Evolutionary conservation across 2,113 vertebrate genomes (phyloP).

Genomic region (Microtus oregoni): DNA sequence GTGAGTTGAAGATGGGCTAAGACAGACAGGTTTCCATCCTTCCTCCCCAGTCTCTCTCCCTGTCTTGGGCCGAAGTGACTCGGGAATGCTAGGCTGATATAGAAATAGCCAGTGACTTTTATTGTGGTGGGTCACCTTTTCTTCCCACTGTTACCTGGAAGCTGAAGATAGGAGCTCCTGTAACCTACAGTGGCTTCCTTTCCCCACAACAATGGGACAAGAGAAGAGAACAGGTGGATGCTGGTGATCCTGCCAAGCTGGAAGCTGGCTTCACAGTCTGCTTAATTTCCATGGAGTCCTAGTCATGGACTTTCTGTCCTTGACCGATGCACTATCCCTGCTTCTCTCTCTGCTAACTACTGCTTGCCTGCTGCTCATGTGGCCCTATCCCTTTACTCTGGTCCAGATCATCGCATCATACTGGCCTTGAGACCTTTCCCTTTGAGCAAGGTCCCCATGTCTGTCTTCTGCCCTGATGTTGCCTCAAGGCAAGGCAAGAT

Average conservation of each 20-base stretch:
- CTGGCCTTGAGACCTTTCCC: neutral
- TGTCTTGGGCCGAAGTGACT: neutral
- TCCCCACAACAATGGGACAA: neutral
- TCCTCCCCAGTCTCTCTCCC: neutral
- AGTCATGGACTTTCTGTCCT: neutral
- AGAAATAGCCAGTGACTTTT: neutral
- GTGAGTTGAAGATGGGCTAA: neutral
- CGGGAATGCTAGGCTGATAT: too few relatives aligned
- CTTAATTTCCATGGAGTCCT: neutral
- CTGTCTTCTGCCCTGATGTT: neutral
- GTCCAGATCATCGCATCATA: neutral
- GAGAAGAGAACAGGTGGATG: neutral
- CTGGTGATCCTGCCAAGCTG: neutral
- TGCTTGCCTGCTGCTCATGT: neutral
- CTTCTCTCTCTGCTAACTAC: neutral
- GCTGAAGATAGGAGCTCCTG: neutral
- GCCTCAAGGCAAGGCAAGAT: neutral
- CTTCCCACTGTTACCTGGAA: neutral
- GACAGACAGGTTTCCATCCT: neutral
- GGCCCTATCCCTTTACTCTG: neutral
- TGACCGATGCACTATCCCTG: neutral
- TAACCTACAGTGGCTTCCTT: neutral
- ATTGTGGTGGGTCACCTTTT: neutral
- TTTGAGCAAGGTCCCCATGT: neutral
- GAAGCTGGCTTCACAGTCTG: neutral